Evolutionary conservation across 1,140 invertebrate genomes (phyloP).

Genomic region (Coptotermes formosanus): DNA sequence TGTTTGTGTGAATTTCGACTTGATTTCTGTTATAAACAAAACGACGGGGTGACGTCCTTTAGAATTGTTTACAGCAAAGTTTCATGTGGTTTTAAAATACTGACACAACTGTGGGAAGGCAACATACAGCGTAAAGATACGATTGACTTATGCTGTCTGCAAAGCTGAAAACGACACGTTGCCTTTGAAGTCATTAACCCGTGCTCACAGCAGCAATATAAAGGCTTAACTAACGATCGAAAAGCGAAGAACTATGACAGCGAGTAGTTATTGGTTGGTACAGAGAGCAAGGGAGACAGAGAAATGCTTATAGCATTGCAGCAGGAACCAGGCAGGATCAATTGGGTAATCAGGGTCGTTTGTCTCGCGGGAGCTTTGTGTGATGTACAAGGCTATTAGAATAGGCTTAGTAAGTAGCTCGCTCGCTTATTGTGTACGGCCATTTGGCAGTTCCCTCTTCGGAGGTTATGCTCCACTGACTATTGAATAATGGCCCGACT

Average conservation of each 20-base stretch:
- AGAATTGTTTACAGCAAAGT: too few species aligned
- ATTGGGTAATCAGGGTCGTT: conserved; percentile 18
- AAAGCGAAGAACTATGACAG: not conserved
- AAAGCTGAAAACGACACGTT: not conserved
- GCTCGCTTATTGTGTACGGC: not conserved
- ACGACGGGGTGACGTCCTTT: too few species aligned
- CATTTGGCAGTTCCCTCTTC: not conserved
- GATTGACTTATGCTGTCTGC: not conserved
- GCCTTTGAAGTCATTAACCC: not conserved
- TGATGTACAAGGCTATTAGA: conserved; percentile 16
- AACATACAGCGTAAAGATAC: too few species aligned
- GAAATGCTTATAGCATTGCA: not conserved
- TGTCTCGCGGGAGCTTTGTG: conserved; percentile 7
- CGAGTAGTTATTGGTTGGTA: not conserved
- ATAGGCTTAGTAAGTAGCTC: not conserved
- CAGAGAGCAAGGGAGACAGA: not conserved
- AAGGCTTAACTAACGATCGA: not conserved
- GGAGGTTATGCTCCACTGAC: conserved; percentile 7
- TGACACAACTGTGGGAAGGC: too few species aligned
- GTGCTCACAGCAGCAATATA: not conserved
- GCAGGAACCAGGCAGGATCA: not conserved
- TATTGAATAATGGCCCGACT: conserved; percentile 12
- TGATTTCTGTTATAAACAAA: too few species aligned
- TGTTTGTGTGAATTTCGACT: too few species aligned
- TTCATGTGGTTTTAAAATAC: too few species aligned